Percentiles rank a stretch among this genome's conserved stretches.
Conservation (phyloP, 2,888 invertebrate genomes). For the Polymixis flavicincta region DNA sequence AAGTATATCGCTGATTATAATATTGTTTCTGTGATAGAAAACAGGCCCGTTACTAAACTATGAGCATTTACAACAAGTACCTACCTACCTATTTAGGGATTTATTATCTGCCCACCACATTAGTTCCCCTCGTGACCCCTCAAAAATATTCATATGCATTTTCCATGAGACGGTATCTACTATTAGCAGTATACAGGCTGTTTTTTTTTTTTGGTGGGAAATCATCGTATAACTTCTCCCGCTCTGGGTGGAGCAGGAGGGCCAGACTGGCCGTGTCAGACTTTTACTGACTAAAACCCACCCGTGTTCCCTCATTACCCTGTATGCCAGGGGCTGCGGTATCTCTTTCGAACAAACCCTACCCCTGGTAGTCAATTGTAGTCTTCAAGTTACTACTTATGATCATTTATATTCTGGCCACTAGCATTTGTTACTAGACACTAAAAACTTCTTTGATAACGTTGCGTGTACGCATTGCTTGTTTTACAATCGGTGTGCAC, state of each 20-base stretch:
- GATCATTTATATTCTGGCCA: not conserved
- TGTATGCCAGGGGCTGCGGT: too few species aligned
- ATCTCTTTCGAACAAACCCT: too few species aligned
- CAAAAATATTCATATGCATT: slow-evolving; percentile 14
- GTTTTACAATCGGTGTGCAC: slow-evolving; percentile 5
- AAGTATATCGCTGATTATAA: not conserved
- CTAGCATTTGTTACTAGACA: not conserved
- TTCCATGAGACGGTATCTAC: slow-evolving; percentile 20
- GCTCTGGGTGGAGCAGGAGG: too few species aligned
- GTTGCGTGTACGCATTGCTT: slow-evolving; percentile 28
- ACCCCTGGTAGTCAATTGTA: not conserved
- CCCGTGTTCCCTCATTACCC: too few species aligned
- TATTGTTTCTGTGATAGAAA: not conserved
- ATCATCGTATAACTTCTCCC: too few species aligned
- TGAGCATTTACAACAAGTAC: not conserved
- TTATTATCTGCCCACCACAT: not conserved
- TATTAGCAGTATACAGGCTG: not conserved
- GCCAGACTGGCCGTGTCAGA: too few species aligned
- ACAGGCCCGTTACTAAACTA: not conserved
- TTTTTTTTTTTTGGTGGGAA: too few species aligned
- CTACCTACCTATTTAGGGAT: not conserved
- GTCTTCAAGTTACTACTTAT: not conserved
- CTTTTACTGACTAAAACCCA: too few species aligned
- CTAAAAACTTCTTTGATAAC: slow-evolving; percentile 12
- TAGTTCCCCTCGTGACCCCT: not conserved